Base-by-base conservation (phyloP, 1,140 invertebrate species). In the Diploscapter pachys region DNA sequence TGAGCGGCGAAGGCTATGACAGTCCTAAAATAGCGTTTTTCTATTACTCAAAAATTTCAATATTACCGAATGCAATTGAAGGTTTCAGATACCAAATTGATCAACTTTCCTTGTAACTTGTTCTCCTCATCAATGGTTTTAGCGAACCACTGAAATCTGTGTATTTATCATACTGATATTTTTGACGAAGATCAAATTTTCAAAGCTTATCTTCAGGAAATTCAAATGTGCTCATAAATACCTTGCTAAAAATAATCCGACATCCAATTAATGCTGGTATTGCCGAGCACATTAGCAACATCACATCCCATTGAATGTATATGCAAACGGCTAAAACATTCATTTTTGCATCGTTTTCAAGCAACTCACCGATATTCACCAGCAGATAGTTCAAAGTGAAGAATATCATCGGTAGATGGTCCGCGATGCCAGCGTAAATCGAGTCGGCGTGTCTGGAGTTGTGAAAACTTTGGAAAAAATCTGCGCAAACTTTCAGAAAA, bases 251-350 rank as follows among this genome's bases (percentile, higher is more conserved):
- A 50, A 83, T 66, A 48, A 85, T 72, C n/a, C 82, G 72, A n/a
- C 78, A 82, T 51, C 72, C 70, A 66, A 82, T 82, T 31, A 82
- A 63, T 4, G 84, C 48, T 31, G 82, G 82, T 54, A 83, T 64
- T 31, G 82, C 83, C 4, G 71, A 55, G 55, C 79, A 79, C 78
- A 85, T 83, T 48, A 83, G 72, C 5, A 84, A 65, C 51, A 83
- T 85, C 3, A 84, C 82, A n/a, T 83, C 79, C 82, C 82, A 83
- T 75, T 83, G 82, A 50, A 82, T 85, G 72, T 83, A 85, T 31
- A 83, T 76, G 55, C 83, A 83, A n/a, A 83, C 82, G 48, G 52
- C 63, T 65, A 50, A 65, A 31, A 65, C 9, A 59, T 9, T 59
- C 57, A 11, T 9, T 59, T 11, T 13, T 11, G 13, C 9, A 59